These are phyloP conservation scores for Cisticola juncidis DNA, from an alignment of 2,113 vertebrate species.

Conservation along the genomic window DNA sequence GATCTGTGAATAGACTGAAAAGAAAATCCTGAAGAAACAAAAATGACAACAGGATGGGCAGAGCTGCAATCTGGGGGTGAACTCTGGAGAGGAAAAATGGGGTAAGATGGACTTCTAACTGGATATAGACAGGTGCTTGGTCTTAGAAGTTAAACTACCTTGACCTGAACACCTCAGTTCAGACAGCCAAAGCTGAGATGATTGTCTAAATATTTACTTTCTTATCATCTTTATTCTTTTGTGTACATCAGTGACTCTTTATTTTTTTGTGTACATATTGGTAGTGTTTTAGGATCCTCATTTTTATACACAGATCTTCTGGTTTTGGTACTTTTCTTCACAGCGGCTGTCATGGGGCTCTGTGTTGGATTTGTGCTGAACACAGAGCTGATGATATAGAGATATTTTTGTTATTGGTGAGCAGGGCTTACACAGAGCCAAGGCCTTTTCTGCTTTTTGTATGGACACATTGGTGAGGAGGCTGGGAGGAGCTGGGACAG, in stretches of 20 bases:
- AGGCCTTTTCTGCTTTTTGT: neutral
- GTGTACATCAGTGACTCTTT: neutral
- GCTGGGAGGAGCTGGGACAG: neutral
- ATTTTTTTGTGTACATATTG: neutral
- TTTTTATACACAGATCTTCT: neutral
- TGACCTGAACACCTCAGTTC: neutral
- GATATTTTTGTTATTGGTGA: neutral
- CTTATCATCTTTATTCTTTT: neutral
- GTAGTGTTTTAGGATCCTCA: neutral
- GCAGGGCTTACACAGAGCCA: neutral
- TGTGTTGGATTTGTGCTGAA: neutral
- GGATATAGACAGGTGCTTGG: neutral
- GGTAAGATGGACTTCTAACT: neutral
- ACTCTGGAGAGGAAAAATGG: neutral
- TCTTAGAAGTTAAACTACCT: neutral
- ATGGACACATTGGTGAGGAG: fast-evolving
- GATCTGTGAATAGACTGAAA: neutral
- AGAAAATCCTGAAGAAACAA: neutral
- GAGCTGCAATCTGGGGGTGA: neutral
- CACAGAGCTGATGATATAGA: neutral
- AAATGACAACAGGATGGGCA: neutral
- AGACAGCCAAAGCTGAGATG: neutral
- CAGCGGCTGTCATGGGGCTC: neutral
- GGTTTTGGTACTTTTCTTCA: neutral
- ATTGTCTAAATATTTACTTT: neutral